A percentile compares a stretch with the other conserved stretches of the same genome.
phyloP scores from a whole-genome alignment of 2,113 vertebrate genomes.

The Galbula dea region DNA sequence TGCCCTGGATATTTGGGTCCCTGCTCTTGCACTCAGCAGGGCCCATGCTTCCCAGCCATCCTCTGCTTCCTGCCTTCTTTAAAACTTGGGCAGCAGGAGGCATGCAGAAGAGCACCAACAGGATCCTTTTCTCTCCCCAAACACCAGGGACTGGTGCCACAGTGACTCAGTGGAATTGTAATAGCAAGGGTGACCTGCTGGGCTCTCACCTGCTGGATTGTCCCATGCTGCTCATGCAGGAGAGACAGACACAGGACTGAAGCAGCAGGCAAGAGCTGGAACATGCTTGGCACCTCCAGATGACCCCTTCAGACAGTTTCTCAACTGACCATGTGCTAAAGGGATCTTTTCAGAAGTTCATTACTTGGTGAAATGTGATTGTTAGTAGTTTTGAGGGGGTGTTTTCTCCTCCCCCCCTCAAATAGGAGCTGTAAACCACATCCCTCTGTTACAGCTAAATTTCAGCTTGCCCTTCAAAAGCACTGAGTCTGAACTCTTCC shows the following conservation, averaged over 20 bases:
- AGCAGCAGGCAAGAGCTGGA: not conserved
- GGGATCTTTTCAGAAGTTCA: not conserved
- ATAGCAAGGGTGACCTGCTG: not conserved
- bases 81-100: not conserved
- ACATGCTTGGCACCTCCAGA: not conserved
- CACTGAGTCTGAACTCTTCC: not conserved
- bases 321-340: not conserved
- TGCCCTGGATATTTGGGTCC: not conserved
- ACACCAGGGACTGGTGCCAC: not conserved
- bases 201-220: not conserved
- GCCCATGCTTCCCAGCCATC: not conserved
- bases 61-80: not conserved
- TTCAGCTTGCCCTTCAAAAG: not conserved
- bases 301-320: not conserved
- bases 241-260: not conserved
- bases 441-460: not conserved
- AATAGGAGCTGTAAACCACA: not conserved
- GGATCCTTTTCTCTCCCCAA: not conserved
- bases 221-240: not conserved
- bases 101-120: accelerated
- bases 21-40: accelerated
- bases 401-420: not conserved
- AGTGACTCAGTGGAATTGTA: not conserved
- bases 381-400: not conserved
- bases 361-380: not conserved